Base-by-base conservation (phyloP, 1,140 invertebrate genomes). In the Cecropterus lyciades region DNA sequence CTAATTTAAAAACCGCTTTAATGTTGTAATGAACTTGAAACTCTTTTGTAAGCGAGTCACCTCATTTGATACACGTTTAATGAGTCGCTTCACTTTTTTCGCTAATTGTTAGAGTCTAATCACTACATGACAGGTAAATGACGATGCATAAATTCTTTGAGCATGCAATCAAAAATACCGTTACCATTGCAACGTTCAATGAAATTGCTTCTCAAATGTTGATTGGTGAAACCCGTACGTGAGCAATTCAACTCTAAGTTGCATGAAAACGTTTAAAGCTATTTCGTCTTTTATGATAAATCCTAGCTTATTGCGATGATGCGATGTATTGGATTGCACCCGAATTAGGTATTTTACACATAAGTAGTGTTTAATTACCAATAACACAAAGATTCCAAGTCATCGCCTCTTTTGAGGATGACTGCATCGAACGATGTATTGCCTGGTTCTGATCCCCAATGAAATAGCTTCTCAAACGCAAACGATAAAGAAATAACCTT, bases 11-110 rank as follows among this genome's bases (percentile, higher is more conserved):
- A 70, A n/a, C 59, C 60, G 49, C 64, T 67, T 65, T 53, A 68
- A 67, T 75, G 67, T 72, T 71, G 64, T 69, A 69, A 69, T 75
- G 76, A 78, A 78, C 76, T 78, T 78, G 76, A 73, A 73, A 70
- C 53, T 62, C 65, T 74, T 74, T 57, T 52, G 48, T 62, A 70
- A 51, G 46, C 17, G 17, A 51, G 30, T 20, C 52, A 40, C 52
- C 37, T 55, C 30, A 20, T 55, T 48, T 20, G 8, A 17, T 42
- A 11, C 14, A 42, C 37, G 30, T 40, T 48, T 17, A 55, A 33
- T 20, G 20, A 15, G 37, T 42, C 52, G 52, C 37, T 43, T 56
- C 40, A 17, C 17, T 43, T 56, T 56, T 56, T 56, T 56, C 53
- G 53, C 53, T 42, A 55, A 55, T 55, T 56, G 20, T n/a, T 43